Percentiles rank a stretch among this genome's conserved stretches.
phyloP scores from a whole-genome alignment of 2,888 invertebrate species.

The Tineola bisselliella region DNA sequence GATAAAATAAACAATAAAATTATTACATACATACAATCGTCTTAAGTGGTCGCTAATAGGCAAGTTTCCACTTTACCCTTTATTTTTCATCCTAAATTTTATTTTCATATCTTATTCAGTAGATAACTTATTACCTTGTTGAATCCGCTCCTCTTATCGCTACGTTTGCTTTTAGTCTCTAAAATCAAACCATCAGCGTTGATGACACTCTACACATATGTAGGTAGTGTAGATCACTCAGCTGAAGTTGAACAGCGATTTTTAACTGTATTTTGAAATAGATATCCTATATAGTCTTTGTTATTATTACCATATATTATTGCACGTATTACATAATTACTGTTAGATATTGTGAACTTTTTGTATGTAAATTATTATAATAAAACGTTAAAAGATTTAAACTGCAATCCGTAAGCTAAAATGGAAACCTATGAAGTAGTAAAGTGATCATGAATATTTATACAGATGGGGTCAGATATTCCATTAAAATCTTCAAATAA shows the following conservation, averaged over 20 bases:
- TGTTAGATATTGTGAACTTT: too few relatives aligned
- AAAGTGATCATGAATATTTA: conserved; percentile 1
- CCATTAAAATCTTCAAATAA: neutral
- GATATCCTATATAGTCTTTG: too few relatives aligned
- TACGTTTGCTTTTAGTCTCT: neutral
- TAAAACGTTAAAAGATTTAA: too few relatives aligned
- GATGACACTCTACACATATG: neutral
- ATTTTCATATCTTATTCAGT: too few relatives aligned
- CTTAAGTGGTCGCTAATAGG: too few relatives aligned
- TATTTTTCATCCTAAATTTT: too few relatives aligned
- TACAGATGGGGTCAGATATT: conserved; percentile 1
- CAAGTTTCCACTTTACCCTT: too few relatives aligned
- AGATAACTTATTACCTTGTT: too few relatives aligned
- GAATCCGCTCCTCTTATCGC: neutral
- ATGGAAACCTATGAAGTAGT: neutral
- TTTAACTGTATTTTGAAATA: neutral
- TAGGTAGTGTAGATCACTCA: neutral
- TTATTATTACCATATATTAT: too few relatives aligned
- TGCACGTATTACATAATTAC: too few relatives aligned
- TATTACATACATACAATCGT: too few relatives aligned
- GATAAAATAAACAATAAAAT: neutral
- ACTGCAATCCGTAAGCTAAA: neutral
- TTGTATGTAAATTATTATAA: too few relatives aligned
- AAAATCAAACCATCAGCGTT: neutral
- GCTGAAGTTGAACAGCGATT: neutral